Conservation (phyloP, 2,113 vertebrate genomes). For the Rousettus leschenaultii region DNA sequence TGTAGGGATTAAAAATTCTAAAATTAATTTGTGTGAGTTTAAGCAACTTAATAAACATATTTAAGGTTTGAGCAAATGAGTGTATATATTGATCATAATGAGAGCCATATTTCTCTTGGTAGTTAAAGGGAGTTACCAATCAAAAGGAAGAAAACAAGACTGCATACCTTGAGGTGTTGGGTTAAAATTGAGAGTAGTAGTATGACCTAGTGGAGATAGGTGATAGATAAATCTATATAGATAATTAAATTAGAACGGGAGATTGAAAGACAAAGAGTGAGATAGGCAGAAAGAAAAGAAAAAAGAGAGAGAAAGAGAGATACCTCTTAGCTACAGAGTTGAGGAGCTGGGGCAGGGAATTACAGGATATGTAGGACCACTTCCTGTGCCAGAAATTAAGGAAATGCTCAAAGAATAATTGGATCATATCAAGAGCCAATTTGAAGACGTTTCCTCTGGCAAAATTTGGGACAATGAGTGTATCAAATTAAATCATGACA, state of each 20-base stretch:
- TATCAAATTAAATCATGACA: background rate
- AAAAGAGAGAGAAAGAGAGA: background rate
- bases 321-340: background rate
- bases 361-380: background rate
- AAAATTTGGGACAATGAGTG: background rate
- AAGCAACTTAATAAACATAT: background rate
- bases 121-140: background rate
- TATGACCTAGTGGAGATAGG: background rate
- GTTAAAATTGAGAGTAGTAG: background rate
- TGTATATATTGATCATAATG: background rate
- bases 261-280: background rate
- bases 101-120: background rate
- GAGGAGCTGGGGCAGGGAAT: background rate
- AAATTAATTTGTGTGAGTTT: conserved; percentile 26
- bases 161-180: background rate
- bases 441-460: background rate
- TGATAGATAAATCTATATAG: background rate
- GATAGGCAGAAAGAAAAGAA: background rate
- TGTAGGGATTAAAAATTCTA: background rate
- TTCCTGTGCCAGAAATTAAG: background rate
- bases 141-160: background rate
- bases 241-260: background rate
- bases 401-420: background rate
- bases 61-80: background rate
- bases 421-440: background rate